These are phyloP conservation scores for Chauna torquata DNA, from an alignment of 2,113 vertebrate species.

Conservation along the genomic window DNA sequence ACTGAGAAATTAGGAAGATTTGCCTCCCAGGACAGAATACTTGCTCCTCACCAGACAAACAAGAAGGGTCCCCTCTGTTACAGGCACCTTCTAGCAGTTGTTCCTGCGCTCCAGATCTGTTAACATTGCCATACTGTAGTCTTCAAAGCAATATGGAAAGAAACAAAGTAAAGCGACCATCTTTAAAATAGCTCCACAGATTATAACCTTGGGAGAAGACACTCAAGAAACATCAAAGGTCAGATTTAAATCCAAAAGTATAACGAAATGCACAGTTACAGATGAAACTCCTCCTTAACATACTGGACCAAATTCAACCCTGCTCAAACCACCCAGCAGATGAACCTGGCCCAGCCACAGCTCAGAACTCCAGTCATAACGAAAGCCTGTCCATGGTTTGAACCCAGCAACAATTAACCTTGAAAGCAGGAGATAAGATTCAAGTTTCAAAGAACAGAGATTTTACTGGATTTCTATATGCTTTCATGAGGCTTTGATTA, in stretches of 20 bases:
- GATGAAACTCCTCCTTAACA: neutral
- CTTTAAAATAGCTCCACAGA: neutral
- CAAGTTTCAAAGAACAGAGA: slow-evolving; percentile 36
- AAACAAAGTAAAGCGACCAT: neutral
- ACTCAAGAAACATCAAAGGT: neutral
- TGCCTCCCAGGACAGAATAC: neutral
- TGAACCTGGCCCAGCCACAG: neutral
- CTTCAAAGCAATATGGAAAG: neutral
- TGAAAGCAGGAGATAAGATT: slow-evolving; percentile 40
- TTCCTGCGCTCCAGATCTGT: neutral
- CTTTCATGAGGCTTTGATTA: slow-evolving; percentile 39
- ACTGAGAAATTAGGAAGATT: neutral
- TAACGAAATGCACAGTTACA: neutral
- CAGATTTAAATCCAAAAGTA: neutral
- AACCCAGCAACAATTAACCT: slow-evolving; percentile 54
- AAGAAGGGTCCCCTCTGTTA: neutral
- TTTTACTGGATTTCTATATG: neutral
- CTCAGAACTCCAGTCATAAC: slow-evolving; percentile 3
- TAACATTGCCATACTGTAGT: too few relatives aligned
- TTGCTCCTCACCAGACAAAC: neutral
- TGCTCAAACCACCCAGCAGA: neutral
- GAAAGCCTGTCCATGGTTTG: slow-evolving; percentile 45
- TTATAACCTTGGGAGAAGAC: neutral
- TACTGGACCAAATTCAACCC: neutral
- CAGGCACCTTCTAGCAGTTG: neutral